These are phyloP conservation scores for Sipha flava DNA, from an alignment of 1,140 invertebrate species.

Conservation along the genomic window DNA sequence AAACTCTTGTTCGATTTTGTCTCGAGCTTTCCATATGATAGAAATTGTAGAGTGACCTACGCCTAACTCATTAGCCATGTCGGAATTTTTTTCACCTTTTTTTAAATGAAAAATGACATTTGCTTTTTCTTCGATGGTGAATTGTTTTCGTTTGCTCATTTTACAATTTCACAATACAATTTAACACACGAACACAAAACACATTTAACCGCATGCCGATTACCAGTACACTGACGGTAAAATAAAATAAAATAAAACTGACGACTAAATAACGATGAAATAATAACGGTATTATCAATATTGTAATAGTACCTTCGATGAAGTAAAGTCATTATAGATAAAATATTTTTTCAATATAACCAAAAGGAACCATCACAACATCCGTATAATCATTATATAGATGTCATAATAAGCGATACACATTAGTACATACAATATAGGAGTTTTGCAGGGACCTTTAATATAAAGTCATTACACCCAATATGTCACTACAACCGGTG, in stretches of 20 bases:
- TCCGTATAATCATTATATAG: not conserved
- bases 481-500: not conserved
- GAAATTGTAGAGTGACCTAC: too few relatives aligned
- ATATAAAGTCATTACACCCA: not conserved
- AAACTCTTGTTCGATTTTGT: not conserved
- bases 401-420: not conserved
- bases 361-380: not conserved
- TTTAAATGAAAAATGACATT: not conserved
- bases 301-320: not conserved
- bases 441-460: not conserved
- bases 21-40: not conserved
- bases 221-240: not conserved
- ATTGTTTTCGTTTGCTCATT: not conserved
- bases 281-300: too few relatives aligned
- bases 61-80: not conserved
- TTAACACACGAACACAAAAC: not conserved
- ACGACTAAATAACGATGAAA: too few relatives aligned
- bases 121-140: not conserved
- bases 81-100: not conserved
- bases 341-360: not conserved
- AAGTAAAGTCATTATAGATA: not conserved
- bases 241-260: not conserved
- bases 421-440: not conserved
- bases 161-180: too few relatives aligned
- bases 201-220: not conserved